Percentiles rank a stretch among this genome's conserved stretches.
Evolutionary conservation across 2,888 invertebrate genomes (phyloP).

Genomic region (Sepiola atlantica): DNA sequence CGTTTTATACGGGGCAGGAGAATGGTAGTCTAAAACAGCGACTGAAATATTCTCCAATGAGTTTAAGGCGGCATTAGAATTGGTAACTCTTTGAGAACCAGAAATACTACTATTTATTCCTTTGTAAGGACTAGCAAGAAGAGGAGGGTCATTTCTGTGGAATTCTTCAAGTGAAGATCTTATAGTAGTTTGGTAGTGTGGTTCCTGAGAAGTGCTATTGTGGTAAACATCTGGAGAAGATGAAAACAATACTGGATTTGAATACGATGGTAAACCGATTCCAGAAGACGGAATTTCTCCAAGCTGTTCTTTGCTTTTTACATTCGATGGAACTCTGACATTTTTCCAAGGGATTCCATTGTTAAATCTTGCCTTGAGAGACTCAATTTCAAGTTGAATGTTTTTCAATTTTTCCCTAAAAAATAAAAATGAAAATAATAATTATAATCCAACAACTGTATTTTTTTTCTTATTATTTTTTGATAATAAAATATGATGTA

Average conservation of each 20-base stretch:
- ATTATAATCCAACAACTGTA: neutral
- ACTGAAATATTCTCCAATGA: neutral
- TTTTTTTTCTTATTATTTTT: too few species aligned
- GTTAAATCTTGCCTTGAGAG: neutral
- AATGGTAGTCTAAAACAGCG: neutral
- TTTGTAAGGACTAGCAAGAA: neutral
- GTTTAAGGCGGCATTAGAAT: neutral
- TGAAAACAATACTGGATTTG: neutral
- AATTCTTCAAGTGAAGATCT: neutral
- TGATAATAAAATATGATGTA: too few species aligned
- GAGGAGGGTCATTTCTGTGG: neutral
- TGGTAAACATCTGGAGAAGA: neutral
- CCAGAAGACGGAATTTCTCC: neutral
- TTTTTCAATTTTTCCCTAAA: slow-evolving; percentile 23
- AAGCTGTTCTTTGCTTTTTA: neutral
- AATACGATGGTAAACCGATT: neutral
- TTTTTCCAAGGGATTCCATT: neutral
- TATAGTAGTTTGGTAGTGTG: neutral
- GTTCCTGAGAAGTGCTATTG: neutral
- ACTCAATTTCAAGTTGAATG: slow-evolving; percentile 42
- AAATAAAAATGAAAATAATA: neutral
- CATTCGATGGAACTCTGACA: neutral
- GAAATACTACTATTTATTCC: neutral
- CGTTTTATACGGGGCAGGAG: neutral
- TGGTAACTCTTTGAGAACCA: neutral